Conservation (phyloP, 2,113 vertebrate genomes). For the Archilochus colubris region DNA sequence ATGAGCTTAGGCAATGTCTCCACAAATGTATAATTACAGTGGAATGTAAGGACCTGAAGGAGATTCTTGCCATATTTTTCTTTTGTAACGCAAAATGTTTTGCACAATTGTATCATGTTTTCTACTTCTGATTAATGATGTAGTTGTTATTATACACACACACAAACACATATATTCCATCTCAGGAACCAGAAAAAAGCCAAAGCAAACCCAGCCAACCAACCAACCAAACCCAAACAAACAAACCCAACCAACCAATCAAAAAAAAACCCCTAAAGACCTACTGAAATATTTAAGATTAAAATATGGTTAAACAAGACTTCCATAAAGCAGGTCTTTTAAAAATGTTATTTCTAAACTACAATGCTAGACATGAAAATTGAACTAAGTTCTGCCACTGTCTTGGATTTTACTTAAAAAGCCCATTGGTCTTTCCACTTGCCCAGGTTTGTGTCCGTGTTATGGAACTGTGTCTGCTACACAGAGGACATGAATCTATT, state of each 20-base stretch:
- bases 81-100: neutral
- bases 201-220: neutral
- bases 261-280: neutral
- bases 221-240: neutral
- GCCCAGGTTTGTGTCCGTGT: neutral
- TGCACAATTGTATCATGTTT: neutral
- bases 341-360: neutral
- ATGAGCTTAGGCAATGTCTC: neutral
- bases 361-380: neutral
- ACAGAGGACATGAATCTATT: neutral
- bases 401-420: neutral
- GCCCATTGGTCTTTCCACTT: fast-evolving
- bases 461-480: neutral
- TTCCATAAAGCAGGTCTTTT: neutral
- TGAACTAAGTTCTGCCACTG: neutral
- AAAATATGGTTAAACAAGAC: neutral
- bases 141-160: neutral
- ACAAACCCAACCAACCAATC: neutral
- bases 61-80: neutral
- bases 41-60: neutral
- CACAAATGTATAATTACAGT: neutral
- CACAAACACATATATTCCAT: no score
- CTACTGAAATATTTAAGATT: neutral
- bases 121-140: neutral
- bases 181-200: neutral